Base-by-base conservation (phyloP, 2,797 vertebrate species). In the Iguana delicatissima region DNA sequence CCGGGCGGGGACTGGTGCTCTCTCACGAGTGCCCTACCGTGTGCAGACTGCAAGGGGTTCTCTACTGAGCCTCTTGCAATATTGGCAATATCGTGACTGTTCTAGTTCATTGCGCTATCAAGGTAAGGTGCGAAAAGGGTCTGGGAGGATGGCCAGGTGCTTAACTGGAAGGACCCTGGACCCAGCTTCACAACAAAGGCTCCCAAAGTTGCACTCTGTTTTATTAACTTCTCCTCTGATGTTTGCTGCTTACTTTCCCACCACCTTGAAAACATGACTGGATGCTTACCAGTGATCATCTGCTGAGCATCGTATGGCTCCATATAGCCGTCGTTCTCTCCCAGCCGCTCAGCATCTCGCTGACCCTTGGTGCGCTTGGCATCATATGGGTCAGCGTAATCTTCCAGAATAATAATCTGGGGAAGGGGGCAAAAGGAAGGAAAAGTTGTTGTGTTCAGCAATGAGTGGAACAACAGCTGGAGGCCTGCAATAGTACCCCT, bases 301-400 rank as follows among this genome's bases (percentile, higher is more conserved):
- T 99, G 98, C 95, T 99, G 99, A 0, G 99, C 99, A 0, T 99
- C 99, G 0, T 99, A 99, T 0, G 99, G 99, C 85, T 99, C 99
- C 99, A 99, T 99, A 96, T 99, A 99, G 0, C 99, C 99, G 0
- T 99, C 99, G 0, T 99, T 99, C 93, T 99, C 98, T 1, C 98
- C 98, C 0, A 97, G 97, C 92, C 98, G 95, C 96, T 99, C 99
- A 0, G 98, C 98, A 0, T 99, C 98, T 83, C 99, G 97, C 93
- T 99, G 99, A 72, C 98, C 98, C 92, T 97, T 99, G 1, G 98
- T 99, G 93, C 98, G 97, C 89, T 99, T 98, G 24, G 99, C 99
- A 3, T 99, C 99, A 0, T 98, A 99, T 0, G 99, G 99, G 95
- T 99, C 99, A 0, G 99, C 99, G 0, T 99, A 99, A 96, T 99